These are phyloP conservation scores for Cetonia aurata DNA, from an alignment of 2,888 invertebrate species.

Conservation along the genomic window DNA sequence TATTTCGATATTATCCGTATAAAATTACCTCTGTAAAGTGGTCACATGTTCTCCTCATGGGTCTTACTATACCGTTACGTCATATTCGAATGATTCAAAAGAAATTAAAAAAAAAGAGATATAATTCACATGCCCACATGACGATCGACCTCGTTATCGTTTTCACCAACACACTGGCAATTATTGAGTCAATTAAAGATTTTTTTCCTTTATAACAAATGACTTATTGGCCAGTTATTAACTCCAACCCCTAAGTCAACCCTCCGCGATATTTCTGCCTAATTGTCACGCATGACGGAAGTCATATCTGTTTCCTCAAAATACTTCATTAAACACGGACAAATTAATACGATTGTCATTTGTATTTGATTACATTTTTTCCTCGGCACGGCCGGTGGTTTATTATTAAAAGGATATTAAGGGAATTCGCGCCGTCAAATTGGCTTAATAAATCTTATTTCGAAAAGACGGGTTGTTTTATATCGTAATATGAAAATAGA, in stretches of 20 bases:
- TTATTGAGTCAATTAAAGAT: conserved; percentile 34
- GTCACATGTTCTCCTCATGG: no score
- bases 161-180: neutral
- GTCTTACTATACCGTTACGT: no score
- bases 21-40: no score
- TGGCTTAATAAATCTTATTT: neutral
- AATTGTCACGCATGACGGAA: conserved; percentile 48
- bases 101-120: no score
- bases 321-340: conserved; percentile 49
- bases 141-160: neutral
- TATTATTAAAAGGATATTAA: conserved; percentile 49
- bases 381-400: conserved; percentile 36
- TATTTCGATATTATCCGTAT: no score
- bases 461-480: neutral
- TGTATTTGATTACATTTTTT: conserved; percentile 43
- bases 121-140: no score
- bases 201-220: conserved; percentile 27
- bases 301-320: conserved; percentile 51
- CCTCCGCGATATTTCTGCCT: conserved; percentile 52
- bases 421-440: conserved; percentile 10
- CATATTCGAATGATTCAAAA: no score
- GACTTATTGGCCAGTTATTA: conserved; percentile 36
- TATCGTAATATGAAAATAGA: neutral
- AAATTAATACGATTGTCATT: conserved; percentile 52
- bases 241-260: neutral